Evolutionary conservation across 2,797 vertebrate species (phyloP), one percentile per base, ranked within the genome.

Genomic region (Enteromius argenteus): DNA sequence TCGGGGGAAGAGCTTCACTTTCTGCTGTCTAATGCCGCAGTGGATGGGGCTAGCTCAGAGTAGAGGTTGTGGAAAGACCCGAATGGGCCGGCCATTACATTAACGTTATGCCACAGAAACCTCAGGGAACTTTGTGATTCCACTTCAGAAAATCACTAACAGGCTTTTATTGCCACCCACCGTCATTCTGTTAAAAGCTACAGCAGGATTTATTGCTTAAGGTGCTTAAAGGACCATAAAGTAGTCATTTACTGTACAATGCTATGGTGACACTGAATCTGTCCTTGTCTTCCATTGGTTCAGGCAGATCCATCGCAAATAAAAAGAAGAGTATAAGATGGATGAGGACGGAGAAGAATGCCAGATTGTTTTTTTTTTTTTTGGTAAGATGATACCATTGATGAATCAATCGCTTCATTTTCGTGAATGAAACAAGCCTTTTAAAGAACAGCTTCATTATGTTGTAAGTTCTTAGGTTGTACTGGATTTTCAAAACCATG

Each of bases 11-110:
- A 60, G 66, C 39, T 80, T 69, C 19, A 21, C 14, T 85, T 89
- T 87, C 84, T 86, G 74, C 73, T 78, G 81, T 74, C 77, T 75
- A 84, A 85, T 79, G 84, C 77, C 83, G 84, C 32, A 72, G 86
- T 80, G 49, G 67, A 67, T 37, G 19, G 35, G 51, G 15, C 1
- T 56, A 71, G 46, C 30, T 73, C 51, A 21, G 72, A 85, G 73
- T 37, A 35, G 44, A 13, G 39, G 46, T 74, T 46, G 67, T 56
- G 66, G 64, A 79, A 15, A 51, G 11, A 74, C 66, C 71, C 32
- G 81, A 44, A 60, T 79, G 67, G 66, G 15, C 37, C 49, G 53
- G 53, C 64, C 64, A 87, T 79, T 67, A 67, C 84, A 84, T 78
- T 84, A 83, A 83, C 32, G 23, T 37, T 11, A 77, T 64, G 56